Percentiles rank a stretch among this genome's conserved stretches.
These are phyloP conservation scores for Galerucella calmariensis DNA, from an alignment of 2,888 invertebrate species.

Conservation along the genomic window DNA sequence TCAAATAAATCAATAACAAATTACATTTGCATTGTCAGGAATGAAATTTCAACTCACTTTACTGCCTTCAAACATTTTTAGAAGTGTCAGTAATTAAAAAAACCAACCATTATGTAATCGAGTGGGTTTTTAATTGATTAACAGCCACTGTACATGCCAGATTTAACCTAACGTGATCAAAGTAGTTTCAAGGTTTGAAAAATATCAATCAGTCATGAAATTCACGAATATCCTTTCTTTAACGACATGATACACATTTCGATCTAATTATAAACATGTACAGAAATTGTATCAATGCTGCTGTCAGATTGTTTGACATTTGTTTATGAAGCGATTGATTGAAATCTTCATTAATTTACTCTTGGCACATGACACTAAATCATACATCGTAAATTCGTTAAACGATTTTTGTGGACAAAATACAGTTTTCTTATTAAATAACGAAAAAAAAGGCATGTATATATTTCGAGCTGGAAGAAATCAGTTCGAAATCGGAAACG, in stretches of 20 bases:
- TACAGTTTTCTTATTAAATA: background rate
- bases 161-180: background rate
- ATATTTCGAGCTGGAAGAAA: conserved; percentile 5
- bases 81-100: too few relatives aligned
- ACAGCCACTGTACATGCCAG: background rate
- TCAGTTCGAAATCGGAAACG: conserved; percentile 39
- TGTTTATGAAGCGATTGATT: background rate
- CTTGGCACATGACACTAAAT: background rate
- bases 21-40: too few relatives aligned
- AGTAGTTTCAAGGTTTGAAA: too few relatives aligned
- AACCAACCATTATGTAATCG: too few relatives aligned
- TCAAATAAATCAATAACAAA: too few relatives aligned
- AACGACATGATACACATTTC: background rate
- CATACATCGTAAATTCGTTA: background rate
- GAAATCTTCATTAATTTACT: conserved; percentile 2
- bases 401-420: background rate
- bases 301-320: background rate
- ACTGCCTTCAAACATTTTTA: too few relatives aligned
- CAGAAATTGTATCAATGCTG: background rate
- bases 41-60: too few relatives aligned
- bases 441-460: background rate
- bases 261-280: background rate
- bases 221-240: background rate
- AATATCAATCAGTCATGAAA: background rate
- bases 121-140: too few relatives aligned